Evolutionary conservation across 2,888 invertebrate genomes (phyloP), one percentile per base, ranked within the genome.

Genomic region (Balanococcus diminutus): DNA sequence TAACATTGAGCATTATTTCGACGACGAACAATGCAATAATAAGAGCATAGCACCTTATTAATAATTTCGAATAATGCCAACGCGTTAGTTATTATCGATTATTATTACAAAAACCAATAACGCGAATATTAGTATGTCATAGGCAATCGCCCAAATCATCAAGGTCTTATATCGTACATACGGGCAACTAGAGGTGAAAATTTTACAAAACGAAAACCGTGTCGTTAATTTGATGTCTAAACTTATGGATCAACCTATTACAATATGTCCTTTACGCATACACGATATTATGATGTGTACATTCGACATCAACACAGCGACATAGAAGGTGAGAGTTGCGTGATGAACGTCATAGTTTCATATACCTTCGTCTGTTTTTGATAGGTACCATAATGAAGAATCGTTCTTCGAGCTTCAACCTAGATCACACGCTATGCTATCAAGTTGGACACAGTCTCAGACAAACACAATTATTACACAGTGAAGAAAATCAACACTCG

Each of bases 31-130:
- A 79, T 79, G 16, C 36, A 19, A 36, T 32, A 32, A 32, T 31
- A 36, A 31, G 31, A 79, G 36, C 75, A 14, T 67, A 25, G 28
- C 36, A 36, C 75, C 75, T 32, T 32, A 79, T 79, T 32, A 79
- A 79, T 79, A 79, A 79, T 79, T 36, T 79, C 75, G 36, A 32
- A 79, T 79, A 79, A 79, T 36, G 75, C 75, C 36, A n/a, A 79
- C 75, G 16, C 36, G 28, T n/a, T n/a, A n/a, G n/a, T n/a, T n/a
- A n/a, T 36, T 32, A 79, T 79, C 75, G 36, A 79, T 79, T 32
- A 79, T 19, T 36, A 79, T 79, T 36, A 36, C 75, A 19, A 79
- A 79, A 79, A 79, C 36, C 36, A 79, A 79, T 79, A 79, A 32
- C 75, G 36, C 56, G 56, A 22, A 56, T 79, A 19, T 79, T 36